phyloP scores from a whole-genome alignment of 2,797 vertebrate species.

The Pseudopleuronectes americanus region DNA sequence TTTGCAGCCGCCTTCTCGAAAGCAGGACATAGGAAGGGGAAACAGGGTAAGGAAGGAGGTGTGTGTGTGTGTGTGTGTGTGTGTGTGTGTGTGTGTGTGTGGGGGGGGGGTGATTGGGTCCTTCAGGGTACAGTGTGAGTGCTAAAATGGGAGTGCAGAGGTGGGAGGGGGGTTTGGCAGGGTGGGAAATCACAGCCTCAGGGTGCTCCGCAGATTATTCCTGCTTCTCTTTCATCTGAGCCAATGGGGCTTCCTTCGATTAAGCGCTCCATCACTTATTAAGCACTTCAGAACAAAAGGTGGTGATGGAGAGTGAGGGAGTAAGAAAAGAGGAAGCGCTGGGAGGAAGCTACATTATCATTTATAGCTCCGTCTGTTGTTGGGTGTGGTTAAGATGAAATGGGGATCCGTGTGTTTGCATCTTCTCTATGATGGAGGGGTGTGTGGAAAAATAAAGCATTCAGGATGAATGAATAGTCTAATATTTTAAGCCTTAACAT shows the following conservation, averaged over 20 bases:
- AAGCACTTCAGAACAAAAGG: constrained; percentile 72
- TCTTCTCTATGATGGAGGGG: constrained; percentile 7
- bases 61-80: constrained; percentile 6
- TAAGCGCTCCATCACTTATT: constrained; percentile 75
- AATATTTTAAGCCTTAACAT: constrained; percentile 14
- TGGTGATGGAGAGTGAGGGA: constrained; percentile 32
- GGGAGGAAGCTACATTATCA: constrained; percentile 46
- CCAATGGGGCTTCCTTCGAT: constrained; percentile 58
- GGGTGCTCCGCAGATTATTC: constrained; percentile 73
- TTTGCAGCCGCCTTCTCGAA: constrained; percentile 34
- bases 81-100: not conserved
- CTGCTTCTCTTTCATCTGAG: constrained; percentile 75
- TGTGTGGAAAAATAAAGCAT: constrained; percentile 25
- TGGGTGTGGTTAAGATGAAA: constrained; percentile 54
- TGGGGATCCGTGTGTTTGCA: not conserved
- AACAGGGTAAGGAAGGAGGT: constrained; percentile 6
- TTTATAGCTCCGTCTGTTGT: constrained; percentile 6
- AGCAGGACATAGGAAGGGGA: constrained; percentile 29
- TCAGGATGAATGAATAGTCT: constrained; percentile 6
- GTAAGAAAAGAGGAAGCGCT: constrained; percentile 11
- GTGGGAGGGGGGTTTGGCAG: constrained; percentile 48
- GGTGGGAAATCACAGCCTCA: constrained; percentile 65
- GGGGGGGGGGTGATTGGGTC: constrained; percentile 36
- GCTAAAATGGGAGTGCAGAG: constrained; percentile 47
- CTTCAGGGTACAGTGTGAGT: constrained; percentile 62